Percentiles rank a stretch among this genome's conserved stretches.
phyloP scores from a whole-genome alignment of 2,113 vertebrate genomes.

The Nicator chloris region DNA sequence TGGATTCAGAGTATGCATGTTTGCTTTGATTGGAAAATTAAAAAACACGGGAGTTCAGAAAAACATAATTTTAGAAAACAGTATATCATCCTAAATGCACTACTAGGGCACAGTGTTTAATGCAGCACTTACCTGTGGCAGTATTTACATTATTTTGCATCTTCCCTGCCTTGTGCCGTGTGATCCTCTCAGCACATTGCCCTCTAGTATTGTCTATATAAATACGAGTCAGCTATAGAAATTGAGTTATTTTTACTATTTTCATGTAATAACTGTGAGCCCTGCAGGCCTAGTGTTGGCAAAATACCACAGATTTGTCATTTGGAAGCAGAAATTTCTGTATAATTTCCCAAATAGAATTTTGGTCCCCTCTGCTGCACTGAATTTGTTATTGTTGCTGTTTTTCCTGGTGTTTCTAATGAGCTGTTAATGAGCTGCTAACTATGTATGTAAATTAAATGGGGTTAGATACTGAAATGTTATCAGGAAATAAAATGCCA shows the following conservation, averaged over 20 bases:
- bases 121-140: neutral
- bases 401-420: slow-evolving; percentile 70
- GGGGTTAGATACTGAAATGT: slow-evolving; percentile 50
- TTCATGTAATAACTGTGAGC: slow-evolving; percentile 43
- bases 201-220: slow-evolving; percentile 42
- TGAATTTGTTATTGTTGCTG: slow-evolving; percentile 70
- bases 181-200: neutral
- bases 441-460: slow-evolving; percentile 75
- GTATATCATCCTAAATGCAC: neutral
- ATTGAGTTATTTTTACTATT: slow-evolving; percentile 61
- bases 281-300: slow-evolving; percentile 37
- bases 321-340: slow-evolving; percentile 30
- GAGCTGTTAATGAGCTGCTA: slow-evolving; percentile 77
- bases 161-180: neutral
- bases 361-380: slow-evolving; percentile 63
- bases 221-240: slow-evolving; percentile 40
- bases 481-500: slow-evolving; percentile 49
- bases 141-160: neutral
- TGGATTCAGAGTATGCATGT: neutral
- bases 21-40: neutral
- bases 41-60: neutral
- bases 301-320: slow-evolving; percentile 46
- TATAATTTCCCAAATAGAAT: slow-evolving; percentile 49
- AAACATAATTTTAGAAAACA: neutral
- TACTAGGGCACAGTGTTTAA: neutral